A percentile compares a stretch with the other conserved stretches of the same genome.
phyloP scores from a whole-genome alignment of 2,797 vertebrate species.

The Pipistrellus nathusii region DNA sequence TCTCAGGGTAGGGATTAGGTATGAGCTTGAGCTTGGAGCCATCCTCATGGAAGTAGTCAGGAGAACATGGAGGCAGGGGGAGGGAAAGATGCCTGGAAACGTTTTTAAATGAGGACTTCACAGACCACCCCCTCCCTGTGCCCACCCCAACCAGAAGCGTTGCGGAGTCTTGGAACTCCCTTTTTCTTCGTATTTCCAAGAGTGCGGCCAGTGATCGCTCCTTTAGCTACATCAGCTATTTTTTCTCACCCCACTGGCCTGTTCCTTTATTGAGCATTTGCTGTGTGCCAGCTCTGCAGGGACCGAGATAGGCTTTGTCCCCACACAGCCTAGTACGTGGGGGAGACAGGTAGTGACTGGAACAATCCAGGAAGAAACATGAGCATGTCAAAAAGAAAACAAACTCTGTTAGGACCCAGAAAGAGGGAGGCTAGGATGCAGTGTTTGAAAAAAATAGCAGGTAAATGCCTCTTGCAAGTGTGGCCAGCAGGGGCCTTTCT shows the following conservation, averaged over 20 bases:
- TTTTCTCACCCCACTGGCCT: not conserved
- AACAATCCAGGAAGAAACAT: not conserved
- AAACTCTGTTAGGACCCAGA: not conserved
- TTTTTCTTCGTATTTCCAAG: not conserved
- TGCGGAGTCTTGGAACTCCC: not conserved
- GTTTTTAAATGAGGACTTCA: not conserved
- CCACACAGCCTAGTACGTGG: not conserved
- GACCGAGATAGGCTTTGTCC: not conserved
- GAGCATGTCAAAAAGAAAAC: not conserved
- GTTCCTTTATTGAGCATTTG: not conserved
- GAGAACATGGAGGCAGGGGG: not conserved
- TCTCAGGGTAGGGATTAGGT: not conserved
- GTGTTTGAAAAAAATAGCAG: not conserved
- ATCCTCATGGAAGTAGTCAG: not conserved
- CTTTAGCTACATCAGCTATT: not conserved
- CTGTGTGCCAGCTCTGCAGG: not conserved
- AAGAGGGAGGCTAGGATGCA: not conserved
- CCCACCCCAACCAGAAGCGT: not conserved
- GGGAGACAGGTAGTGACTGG: not conserved
- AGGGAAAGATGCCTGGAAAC: not conserved
- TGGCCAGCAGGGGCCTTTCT: not conserved
- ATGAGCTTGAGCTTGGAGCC: not conserved
- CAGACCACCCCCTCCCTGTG: too few species aligned
- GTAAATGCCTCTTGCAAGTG: not conserved
- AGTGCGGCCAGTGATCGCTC: not conserved